Evolutionary conservation across 2,888 invertebrate genomes (phyloP).

Genomic region (Luffia ferchaultella): DNA sequence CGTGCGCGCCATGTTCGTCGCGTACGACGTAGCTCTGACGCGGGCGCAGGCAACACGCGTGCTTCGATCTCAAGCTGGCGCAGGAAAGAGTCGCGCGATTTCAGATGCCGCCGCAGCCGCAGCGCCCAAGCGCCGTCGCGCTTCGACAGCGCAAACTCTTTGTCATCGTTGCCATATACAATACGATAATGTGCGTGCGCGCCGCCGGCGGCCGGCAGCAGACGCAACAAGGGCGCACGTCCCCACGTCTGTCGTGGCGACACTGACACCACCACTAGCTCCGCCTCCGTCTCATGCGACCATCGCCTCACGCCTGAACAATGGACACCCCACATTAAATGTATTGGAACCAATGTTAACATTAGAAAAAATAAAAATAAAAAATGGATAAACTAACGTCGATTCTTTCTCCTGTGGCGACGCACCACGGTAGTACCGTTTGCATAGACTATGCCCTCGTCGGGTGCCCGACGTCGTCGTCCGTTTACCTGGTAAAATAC

Average conservation of each 20-base stretch:
- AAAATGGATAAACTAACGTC: too few relatives aligned
- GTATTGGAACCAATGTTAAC: too few relatives aligned
- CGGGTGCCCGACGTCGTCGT: constrained; percentile 43
- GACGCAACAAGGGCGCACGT: constrained; percentile 41
- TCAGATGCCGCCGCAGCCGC: constrained; percentile 35
- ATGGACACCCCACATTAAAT: background rate
- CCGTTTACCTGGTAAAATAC: constrained; percentile 39
- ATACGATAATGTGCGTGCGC: constrained; percentile 46
- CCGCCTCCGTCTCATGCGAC: constrained; percentile 39
- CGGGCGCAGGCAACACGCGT: constrained; percentile 2
- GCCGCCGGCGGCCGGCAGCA: constrained; percentile 36
- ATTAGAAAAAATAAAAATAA: too few relatives aligned
- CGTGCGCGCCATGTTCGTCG: constrained; percentile 18
- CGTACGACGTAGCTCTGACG: constrained; percentile 18
- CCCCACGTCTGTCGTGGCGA: constrained; percentile 43
- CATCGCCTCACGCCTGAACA: constrained; percentile 38
- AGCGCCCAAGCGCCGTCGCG: constrained; percentile 49
- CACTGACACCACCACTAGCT: constrained; percentile 39
- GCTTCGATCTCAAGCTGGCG: constrained; percentile 49
- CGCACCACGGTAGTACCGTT: constrained; percentile 50
- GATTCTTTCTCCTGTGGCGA: constrained; percentile 36
- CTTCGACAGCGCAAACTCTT: constrained; percentile 39
- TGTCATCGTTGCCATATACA: constrained; percentile 37
- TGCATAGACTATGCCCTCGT: constrained; percentile 48
- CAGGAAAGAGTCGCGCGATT: constrained; percentile 23